Conservation (phyloP, 1,140 invertebrate genomes). For the Zaprionus kolodkinae region DNA sequence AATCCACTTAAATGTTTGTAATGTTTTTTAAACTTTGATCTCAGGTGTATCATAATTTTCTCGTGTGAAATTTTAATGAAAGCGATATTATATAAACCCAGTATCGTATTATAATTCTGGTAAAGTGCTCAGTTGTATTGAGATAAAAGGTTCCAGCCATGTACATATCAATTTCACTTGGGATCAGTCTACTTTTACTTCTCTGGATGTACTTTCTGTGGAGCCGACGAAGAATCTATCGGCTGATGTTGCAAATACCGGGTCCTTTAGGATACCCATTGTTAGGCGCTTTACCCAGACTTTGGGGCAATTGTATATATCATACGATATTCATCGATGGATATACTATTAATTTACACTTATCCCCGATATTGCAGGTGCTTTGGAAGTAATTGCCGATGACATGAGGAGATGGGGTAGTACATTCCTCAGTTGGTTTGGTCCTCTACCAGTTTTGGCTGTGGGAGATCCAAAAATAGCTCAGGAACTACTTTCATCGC, state of each 20-base stretch:
- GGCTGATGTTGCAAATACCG: constrained; percentile 50
- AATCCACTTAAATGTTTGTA: not conserved
- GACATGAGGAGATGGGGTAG: not conserved
- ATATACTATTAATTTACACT: not conserved
- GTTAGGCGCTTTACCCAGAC: constrained; percentile 36
- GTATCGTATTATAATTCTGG: not conserved
- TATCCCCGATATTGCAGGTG: not conserved
- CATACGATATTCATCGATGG: not conserved
- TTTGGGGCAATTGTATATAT: constrained; percentile 20
- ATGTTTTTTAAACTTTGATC: constrained; percentile 13
- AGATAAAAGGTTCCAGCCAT: not conserved
- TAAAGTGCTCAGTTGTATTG: not conserved
- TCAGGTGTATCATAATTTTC: not conserved
- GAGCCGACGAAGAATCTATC: constrained; percentile 65
- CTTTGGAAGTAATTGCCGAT: not conserved
- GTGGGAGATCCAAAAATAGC: constrained; percentile 52
- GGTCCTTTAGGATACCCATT: constrained; percentile 60
- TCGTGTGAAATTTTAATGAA: not conserved
- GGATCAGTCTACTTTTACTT: constrained; percentile 13
- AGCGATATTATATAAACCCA: constrained; percentile 8
- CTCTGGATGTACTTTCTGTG: constrained; percentile 66
- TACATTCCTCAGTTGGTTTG: constrained; percentile 45
- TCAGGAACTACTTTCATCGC: constrained; percentile 52
- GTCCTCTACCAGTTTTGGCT: constrained; percentile 43
- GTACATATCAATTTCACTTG: constrained; percentile 6